A percentile compares a stretch with the other conserved stretches of the same genome.
Conservation (phyloP, 2,888 invertebrate genomes). For the Ctena decussata region DNA sequence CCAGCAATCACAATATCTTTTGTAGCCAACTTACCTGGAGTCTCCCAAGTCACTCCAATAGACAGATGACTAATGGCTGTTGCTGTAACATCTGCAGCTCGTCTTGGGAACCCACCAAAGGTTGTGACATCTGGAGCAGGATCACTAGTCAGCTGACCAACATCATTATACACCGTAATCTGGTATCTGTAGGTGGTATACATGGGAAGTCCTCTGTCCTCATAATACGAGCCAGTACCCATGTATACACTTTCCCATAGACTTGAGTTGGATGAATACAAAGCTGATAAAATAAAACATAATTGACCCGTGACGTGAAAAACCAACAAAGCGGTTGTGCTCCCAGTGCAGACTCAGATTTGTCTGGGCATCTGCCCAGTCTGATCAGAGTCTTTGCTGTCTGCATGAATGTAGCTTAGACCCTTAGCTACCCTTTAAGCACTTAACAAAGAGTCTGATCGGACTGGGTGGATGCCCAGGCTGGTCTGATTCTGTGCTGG, state of each 20-base stretch:
- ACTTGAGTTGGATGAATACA: slow-evolving; percentile 13
- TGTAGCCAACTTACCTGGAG: slow-evolving; percentile 85
- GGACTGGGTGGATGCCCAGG: too few relatives aligned
- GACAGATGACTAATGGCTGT: slow-evolving; percentile 77
- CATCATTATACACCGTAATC: slow-evolving; percentile 82
- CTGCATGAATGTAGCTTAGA: too few relatives aligned
- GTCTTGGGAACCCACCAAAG: slow-evolving; percentile 84
- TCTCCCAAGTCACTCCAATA: slow-evolving; percentile 81
- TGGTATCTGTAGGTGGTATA: slow-evolving; percentile 85
- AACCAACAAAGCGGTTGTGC: too few relatives aligned
- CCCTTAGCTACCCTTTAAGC: too few relatives aligned
- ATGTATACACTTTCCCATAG: slow-evolving; percentile 82
- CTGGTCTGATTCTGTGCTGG: too few relatives aligned
- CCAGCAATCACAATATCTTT: too few relatives aligned
- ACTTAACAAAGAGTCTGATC: too few relatives aligned
- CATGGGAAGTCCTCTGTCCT: slow-evolving; percentile 83
- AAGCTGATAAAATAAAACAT: too few relatives aligned
- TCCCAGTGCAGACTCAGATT: too few relatives aligned
- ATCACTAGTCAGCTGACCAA: slow-evolving; percentile 82
- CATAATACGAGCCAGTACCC: slow-evolving; percentile 79
- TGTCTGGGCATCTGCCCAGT: too few relatives aligned
- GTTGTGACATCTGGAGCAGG: slow-evolving; percentile 83
- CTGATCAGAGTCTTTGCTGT: too few relatives aligned
- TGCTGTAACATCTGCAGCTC: slow-evolving; percentile 79
- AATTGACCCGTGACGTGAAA: too few relatives aligned